Evolutionary conservation across 2,113 vertebrate species (phyloP), one percentile per base, ranked within the genome.

Genomic region (Smithornis capensis): DNA sequence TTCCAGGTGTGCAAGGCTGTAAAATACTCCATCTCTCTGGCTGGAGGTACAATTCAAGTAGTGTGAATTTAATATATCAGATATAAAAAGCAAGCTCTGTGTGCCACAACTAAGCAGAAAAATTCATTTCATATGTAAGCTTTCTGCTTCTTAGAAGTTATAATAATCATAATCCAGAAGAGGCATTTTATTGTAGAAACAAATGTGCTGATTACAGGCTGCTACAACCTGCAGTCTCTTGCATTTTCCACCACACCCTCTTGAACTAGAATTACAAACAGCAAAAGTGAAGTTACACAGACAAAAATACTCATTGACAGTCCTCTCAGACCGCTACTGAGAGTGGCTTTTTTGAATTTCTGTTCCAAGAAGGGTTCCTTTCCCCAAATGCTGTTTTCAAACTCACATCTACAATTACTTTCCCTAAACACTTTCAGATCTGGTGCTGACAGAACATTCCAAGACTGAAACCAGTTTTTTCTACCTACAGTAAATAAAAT

Each of bases 181-280:
- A 96, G 38, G 82, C 31, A 9, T 68, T 70, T 63, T 29, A 64
- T n/a, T 70, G 59, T 37, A 28, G 59, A 63, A 92, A 73, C 52
- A 90, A 94, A 76, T 2, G 5, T 22, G 40, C 37, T 90, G 90
- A 96, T 96, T 95, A 96, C 49, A 95, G 79, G 80, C 88, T 92
- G 59, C 49, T 64, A 56, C 49, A 88, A 65, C 64, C 29, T 95
- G 37, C n/a, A 94, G 83, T 86, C 65, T 65, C 77, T 82, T 67
- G 12, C 31, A 35, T 90, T 94, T 95, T 90, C 86, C 49, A 93
- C 94, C 95, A 92, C 92, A 75, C 73, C 86, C 93, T 93, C 45
- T 38, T 27, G 25, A 93, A 86, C 90, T 75, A 57, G 77, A 96
- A 95, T 71, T 92, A 87, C 45, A 81, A 90, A 68, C 9, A 12